These are phyloP conservation scores for Pteropus alecto DNA, from an alignment of 2,113 vertebrate genomes.

Conservation along the genomic window DNA sequence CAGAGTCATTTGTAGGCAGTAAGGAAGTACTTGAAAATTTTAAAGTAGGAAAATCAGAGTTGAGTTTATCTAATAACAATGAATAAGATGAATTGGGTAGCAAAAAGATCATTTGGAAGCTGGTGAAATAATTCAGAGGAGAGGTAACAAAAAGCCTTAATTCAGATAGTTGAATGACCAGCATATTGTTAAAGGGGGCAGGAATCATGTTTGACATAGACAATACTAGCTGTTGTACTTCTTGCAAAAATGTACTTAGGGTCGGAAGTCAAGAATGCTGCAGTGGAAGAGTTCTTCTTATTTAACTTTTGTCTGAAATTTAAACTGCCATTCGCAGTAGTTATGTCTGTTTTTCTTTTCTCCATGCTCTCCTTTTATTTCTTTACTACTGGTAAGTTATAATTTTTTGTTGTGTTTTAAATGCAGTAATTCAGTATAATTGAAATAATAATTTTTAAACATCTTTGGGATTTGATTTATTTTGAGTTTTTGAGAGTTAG, in stretches of 20 bases:
- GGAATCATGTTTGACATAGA: neutral
- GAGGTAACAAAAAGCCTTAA: neutral
- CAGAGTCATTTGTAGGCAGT: neutral
- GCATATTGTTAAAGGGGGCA: neutral
- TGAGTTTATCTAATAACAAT: slow-evolving; percentile 7
- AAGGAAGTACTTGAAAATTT: slow-evolving; percentile 4
- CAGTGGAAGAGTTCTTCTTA: neutral
- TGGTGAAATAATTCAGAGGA: neutral
- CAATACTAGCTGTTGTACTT: slow-evolving; percentile 30
- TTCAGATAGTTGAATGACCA: neutral
- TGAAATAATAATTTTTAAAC: slow-evolving; percentile 32
- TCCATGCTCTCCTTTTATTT: slow-evolving; percentile 81
- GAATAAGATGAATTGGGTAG: neutral
- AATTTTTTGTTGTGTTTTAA: slow-evolving; percentile 10
- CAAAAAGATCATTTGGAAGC: neutral
- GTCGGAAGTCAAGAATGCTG: slow-evolving; percentile 33
- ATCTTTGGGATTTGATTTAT: neutral
- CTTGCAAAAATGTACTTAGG: slow-evolving; percentile 19
- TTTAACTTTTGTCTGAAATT: slow-evolving; percentile 54
- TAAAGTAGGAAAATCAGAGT: neutral
- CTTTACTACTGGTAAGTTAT: slow-evolving; percentile 85
- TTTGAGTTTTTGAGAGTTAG: slow-evolving; percentile 19
- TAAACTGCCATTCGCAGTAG: slow-evolving; percentile 74
- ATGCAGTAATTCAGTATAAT: neutral
- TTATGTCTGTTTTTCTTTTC: slow-evolving; percentile 72